These are phyloP conservation scores for Siphlonurus alternatus DNA, from an alignment of 2,888 invertebrate genomes.

Conservation along the genomic window DNA sequence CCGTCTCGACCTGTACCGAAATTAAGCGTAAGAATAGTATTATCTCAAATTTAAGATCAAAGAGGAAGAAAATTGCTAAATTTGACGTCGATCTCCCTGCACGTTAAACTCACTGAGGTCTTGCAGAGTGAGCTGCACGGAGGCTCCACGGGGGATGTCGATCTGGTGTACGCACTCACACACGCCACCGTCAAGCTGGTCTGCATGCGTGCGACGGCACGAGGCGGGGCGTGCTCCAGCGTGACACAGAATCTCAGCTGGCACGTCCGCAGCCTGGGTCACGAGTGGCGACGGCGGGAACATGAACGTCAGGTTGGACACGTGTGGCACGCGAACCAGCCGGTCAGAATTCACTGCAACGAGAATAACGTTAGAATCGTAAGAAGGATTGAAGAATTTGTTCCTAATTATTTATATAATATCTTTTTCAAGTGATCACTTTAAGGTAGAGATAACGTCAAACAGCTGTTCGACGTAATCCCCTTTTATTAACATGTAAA, in stretches of 20 bases:
- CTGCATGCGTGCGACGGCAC: constrained; percentile 14
- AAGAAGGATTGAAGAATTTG: no score
- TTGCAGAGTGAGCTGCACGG: constrained; percentile 54
- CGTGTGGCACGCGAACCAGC: constrained; percentile 38
- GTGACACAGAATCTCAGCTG: constrained; percentile 17
- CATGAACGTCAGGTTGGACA: constrained; percentile 57
- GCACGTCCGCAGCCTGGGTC: constrained; percentile 47
- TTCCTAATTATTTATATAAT: no score
- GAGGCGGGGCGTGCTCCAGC: constrained; percentile 12
- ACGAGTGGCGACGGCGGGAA: constrained; percentile 62
- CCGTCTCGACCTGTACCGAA: constrained; percentile 36
- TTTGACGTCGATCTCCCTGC: background rate
- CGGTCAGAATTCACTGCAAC: constrained; percentile 22
- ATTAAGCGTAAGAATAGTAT: constrained; percentile 1
- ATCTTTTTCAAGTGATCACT: no score
- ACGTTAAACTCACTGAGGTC: constrained; percentile 42
- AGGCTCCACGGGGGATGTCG: constrained; percentile 43
- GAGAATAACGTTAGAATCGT: no score
- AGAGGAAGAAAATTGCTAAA: background rate
- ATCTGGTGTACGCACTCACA: constrained; percentile 63
- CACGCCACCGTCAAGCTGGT: constrained; percentile 21
- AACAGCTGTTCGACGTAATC: no score
- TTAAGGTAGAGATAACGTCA: no score
- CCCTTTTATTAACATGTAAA: no score
- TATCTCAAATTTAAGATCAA: background rate